Conservation (phyloP, 2,888 invertebrate species). For the Harpalus rufipes region DNA sequence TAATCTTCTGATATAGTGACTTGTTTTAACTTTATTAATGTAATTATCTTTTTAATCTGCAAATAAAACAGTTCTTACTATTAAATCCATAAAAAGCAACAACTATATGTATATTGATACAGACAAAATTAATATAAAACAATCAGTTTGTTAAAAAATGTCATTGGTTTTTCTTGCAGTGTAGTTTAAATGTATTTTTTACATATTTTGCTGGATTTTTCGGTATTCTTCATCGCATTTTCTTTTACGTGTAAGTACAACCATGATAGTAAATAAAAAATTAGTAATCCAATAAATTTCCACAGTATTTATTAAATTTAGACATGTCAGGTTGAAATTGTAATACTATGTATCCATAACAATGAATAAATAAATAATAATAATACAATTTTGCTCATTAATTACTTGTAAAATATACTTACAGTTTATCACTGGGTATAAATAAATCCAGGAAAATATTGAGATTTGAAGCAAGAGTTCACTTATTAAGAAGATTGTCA, state of each 20-base stretch:
- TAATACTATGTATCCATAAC: neutral
- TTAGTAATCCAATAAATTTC: neutral
- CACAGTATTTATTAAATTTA: neutral
- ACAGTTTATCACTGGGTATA: no score
- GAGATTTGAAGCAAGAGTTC: no score
- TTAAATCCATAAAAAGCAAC: no score
- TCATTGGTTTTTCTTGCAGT: no score
- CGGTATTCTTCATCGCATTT: neutral
- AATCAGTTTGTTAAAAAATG: no score
- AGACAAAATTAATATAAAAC: no score
- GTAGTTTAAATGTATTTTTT: neutral
- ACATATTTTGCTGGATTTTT: neutral
- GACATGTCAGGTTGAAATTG: neutral
- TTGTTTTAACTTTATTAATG: neutral
- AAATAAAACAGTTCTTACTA: neutral
- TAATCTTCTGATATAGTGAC: neutral
- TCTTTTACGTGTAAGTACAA: neutral
- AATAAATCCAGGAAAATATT: no score
- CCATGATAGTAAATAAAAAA: conserved; percentile 10
- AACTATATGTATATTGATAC: no score
- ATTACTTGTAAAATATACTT: neutral
- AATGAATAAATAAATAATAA: neutral
- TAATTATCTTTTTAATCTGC: neutral
- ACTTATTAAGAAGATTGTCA: no score
- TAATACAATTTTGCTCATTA: neutral